Base-by-base conservation (phyloP, 2,797 vertebrate genomes). In the Myotis findleyi region DNA sequence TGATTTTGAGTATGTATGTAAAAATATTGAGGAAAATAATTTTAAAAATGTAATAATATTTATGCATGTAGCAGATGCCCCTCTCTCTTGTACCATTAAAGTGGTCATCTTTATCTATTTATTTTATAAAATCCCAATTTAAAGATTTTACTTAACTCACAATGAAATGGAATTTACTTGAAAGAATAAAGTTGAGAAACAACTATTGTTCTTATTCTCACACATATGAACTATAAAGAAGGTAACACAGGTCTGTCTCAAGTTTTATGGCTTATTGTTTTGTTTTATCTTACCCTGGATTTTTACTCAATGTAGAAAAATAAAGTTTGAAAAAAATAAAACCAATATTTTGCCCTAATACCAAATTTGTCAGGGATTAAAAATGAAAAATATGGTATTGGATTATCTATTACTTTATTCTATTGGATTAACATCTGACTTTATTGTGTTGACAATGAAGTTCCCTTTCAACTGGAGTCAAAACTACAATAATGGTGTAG, bases 361-460 rank as follows among this genome's bases (percentile, higher is more conserved):
- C 59, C 75, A 93, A 96, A 96, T 84, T 75, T 88, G 21, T 96
- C 71, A 14, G 9, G 25, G 85, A 87, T 91, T 97, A 90, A 96
- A 95, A 92, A 82, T 93, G 87, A 96, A 97, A 64, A 49, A 27
- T 93, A 97, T 49, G 36, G 90, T 94, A 94, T 66, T 88, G 93
- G 82, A 96, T 96, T 89, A 97, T 89, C 93, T 95, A 93, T 90
- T 96, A 97, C 64, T 96, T 96, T 96, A 95, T 96, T 96, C 73
- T 94, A 82, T 79, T 96, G 57, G 55, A 71, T 92, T 97, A 97
- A 98, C 18, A 96, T 87, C 72, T 82, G 94, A 97, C 53, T 98
- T 95, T 92, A 95, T 73, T 79, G 71, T 81, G 44, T 33, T 92
- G 73, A 94, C 90, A 97, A 97, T 53, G 77, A 96, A 97, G 89